A percentile compares a stretch with the other conserved stretches of the same genome.
phyloP scores from a whole-genome alignment of 2,113 vertebrate genomes.

The Takifugu flavidus region DNA sequence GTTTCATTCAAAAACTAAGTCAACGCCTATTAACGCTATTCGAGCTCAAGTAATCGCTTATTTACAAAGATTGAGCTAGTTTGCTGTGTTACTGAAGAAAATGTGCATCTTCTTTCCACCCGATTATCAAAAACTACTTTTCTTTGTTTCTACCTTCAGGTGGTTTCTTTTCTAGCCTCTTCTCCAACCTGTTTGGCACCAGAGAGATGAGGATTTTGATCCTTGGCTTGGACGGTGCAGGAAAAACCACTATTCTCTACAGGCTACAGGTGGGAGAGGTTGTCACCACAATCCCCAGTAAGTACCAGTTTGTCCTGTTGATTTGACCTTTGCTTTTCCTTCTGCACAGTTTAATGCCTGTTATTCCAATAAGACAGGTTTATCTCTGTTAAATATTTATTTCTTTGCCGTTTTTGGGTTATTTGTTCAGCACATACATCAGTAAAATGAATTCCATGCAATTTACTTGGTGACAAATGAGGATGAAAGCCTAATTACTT shows the following conservation, averaged over 20 bases:
- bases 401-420: no score
- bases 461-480: no score
- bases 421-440: no score
- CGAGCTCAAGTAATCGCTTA: no score
- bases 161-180: conserved; percentile 93
- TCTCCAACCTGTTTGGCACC: conserved; percentile 93
- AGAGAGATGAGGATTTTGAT: conserved; percentile 99
- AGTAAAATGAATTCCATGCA: no score
- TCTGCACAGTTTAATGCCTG: neutral
- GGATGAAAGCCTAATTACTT: neutral
- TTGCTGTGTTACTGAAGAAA: no score
- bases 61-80: no score
- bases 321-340: neutral
- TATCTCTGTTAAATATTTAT: neutral
- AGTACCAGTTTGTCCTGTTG: conserved; percentile 42
- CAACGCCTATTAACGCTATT: no score
- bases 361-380: neutral
- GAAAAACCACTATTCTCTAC: conserved; percentile 98
- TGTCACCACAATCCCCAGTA: conserved; percentile 98
- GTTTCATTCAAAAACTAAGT: no score
- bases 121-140: neutral
- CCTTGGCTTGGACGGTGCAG: conserved; percentile 93
- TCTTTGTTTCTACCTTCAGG: conserved; percentile 64
- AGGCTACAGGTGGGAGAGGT: conserved; percentile 96
- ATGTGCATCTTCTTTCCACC: neutral